Base-by-base conservation (phyloP, 2,113 vertebrate species). In the Holacanthus passer region DNA sequence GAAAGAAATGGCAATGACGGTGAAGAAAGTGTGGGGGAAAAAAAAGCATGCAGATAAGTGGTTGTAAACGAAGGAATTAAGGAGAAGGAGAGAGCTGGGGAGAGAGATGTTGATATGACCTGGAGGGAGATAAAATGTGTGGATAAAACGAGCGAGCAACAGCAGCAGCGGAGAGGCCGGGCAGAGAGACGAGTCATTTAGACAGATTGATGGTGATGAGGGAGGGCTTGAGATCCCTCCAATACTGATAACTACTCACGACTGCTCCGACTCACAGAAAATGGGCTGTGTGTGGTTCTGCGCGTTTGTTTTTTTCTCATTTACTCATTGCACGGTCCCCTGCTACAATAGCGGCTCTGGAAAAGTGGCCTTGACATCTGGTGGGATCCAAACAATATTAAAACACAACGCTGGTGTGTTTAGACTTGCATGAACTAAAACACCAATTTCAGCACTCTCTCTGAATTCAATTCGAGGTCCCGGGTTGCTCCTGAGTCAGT, bases 151-250 rank as follows among this genome's bases (percentile, higher is more conserved):
- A 43, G 24, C 3, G 65, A 79, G 63, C 32, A 59, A n/a, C 70
- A 82, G 72, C 56, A 53, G 73, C 43, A 4, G 64, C n/a, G 73
- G 55, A 58, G 71, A 82, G 75, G 77, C 27, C 37, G 56, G 81
- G 65, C 76, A 29, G 71, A 83, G 71, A 59, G 39, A 79, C 65
- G 41, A 85, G 79, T 85, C 84, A 87, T 92, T 86, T 80, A 74
- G 87, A 92, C 83, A 87, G 87, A 94, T 84, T 87, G 80, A 91
- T 91, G 89, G 79, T 83, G 80, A 91, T 85, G 79, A 87, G 82
- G 82, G 63, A 81, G 79, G 66, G 78, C 70, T 81, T 74, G 73
- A 86, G 83, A 87, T 90, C 55, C 48, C 86, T 74, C 77, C 73
- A 83, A 85, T 77, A 75, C 85, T 87, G 86, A 92, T 90, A 89